phyloP scores from a whole-genome alignment of 2,888 invertebrate species.

The Nomada hirtipes region DNA sequence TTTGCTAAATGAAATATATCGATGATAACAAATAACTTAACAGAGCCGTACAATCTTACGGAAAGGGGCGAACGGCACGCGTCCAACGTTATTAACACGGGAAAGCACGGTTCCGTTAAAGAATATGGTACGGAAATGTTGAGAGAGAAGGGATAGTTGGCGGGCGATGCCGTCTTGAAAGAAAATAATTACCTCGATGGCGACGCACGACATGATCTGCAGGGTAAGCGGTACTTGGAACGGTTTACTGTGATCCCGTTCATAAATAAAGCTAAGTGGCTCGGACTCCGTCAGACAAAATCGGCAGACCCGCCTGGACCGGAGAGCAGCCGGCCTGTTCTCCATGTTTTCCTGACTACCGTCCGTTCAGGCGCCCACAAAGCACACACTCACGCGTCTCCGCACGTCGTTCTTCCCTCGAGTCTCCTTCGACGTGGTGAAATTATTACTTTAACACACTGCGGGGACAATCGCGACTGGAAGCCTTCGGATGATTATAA shows the following conservation, averaged over 20 bases:
- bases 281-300: constrained; percentile 90
- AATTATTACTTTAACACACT: constrained; percentile 8
- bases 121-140: constrained; percentile 14
- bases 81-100: background rate
- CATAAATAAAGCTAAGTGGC: constrained; percentile 88
- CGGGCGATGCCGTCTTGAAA: constrained; percentile 47
- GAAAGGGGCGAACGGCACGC: background rate
- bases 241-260: constrained; percentile 86
- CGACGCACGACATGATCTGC: constrained; percentile 91
- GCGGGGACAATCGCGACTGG: constrained; percentile 9
- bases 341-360: constrained; percentile 85
- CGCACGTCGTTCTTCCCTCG: constrained; percentile 24
- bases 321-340: constrained; percentile 87
- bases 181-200: constrained; percentile 89
- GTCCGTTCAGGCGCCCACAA: constrained; percentile 51
- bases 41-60: background rate
- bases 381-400: constrained; percentile 57
- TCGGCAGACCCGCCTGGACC: constrained; percentile 89
- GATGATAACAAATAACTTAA: constrained; percentile 21
- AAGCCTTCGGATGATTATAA: constrained; percentile 1
- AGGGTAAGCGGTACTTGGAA: constrained; percentile 88
- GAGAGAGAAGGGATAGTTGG: constrained; percentile 23
- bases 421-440: constrained; percentile 4
- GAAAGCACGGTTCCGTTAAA: background rate
- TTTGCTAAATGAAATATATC: constrained; percentile 23